phyloP scores from a whole-genome alignment of 2,888 invertebrate species.

The Masnerella sp. region DNA sequence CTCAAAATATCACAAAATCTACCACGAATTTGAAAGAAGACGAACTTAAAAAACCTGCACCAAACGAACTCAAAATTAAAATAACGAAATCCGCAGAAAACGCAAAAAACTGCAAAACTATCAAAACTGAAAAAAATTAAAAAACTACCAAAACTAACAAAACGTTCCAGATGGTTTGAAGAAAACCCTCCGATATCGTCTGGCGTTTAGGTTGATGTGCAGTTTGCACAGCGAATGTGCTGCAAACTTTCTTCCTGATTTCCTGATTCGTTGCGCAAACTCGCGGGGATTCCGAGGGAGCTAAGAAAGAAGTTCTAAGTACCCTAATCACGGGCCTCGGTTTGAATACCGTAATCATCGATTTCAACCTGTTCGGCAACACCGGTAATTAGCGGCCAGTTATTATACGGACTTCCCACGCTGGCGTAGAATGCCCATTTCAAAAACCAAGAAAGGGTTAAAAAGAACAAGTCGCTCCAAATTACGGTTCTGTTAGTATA shows the following conservation, averaged over 20 bases:
- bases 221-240: slow-evolving; percentile 16
- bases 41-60: too few relatives aligned
- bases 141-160: too few relatives aligned
- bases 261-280: slow-evolving; percentile 35
- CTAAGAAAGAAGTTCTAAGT: slow-evolving; percentile 57
- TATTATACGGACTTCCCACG: slow-evolving; percentile 63
- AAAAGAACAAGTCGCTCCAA: slow-evolving; percentile 46
- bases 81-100: too few relatives aligned
- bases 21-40: too few relatives aligned
- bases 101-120: too few relatives aligned
- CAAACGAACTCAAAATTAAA: too few relatives aligned
- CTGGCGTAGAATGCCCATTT: slow-evolving; percentile 38
- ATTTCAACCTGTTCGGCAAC: slow-evolving; percentile 66
- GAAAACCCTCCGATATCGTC: too few relatives aligned
- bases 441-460: slow-evolving; percentile 40
- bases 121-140: too few relatives aligned
- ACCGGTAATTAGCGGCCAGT: slow-evolving; percentile 71
- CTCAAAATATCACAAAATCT: too few relatives aligned
- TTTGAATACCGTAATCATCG: slow-evolving; percentile 71
- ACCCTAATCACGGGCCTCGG: slow-evolving; percentile 66
- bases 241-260: slow-evolving; percentile 29
- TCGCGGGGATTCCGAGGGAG: slow-evolving; percentile 28
- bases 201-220: slow-evolving; percentile 11
- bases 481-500: slow-evolving; percentile 57
- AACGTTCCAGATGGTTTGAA: too few relatives aligned